Base-by-base conservation (phyloP, 2,113 vertebrate species). In the Rhea americana region DNA sequence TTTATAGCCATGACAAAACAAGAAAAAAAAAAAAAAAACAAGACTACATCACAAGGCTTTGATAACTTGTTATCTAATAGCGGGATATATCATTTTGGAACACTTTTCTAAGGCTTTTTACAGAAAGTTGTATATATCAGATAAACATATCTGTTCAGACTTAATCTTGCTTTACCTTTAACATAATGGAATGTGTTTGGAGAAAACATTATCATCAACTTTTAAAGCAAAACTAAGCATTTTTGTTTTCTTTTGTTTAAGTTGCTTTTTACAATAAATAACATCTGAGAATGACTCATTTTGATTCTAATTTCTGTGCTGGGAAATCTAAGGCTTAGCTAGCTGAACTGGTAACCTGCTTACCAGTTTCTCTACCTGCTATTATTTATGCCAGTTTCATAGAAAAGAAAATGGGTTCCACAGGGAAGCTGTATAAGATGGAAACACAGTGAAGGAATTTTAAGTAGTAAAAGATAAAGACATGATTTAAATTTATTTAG, bases 401-500 rank as follows among this genome's bases (percentile, higher is more conserved):
- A n/a, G 73, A 90, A 87, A 88, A 93, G 85, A 82, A 94, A 94
- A 87, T 76, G 70, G 74, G 19, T 50, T 93, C 24, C 56, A 79
- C 47, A 90, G 89, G 91, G 82, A 94, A 93, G 55, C 77, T 82
- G 51, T 65, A 82, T 71, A 74, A 67, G 85, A 55, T 59, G 62
- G 87, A 92, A 96, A 90, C 14, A 74, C 58, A 48, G 88, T 90
- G 75, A 61, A 89, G 81, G 61, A 82, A 13, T 81, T 85, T 82
- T 61, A 47, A 39, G 80, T 83, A 90, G 77, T 79, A 81, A 71
- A 93, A 92, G 73, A 75, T 78, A 93, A 94, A 80, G 79, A 72
- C 5, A 24, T 88, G 71, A 95, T 95, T 97, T 96, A 91, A 92
- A 79, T 91, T 88, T 71, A 71, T 94, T 95, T 90, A 79, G 51